Evolutionary conservation across 2,113 vertebrate species (phyloP).

Genomic region (Brevimyrus niger): DNA sequence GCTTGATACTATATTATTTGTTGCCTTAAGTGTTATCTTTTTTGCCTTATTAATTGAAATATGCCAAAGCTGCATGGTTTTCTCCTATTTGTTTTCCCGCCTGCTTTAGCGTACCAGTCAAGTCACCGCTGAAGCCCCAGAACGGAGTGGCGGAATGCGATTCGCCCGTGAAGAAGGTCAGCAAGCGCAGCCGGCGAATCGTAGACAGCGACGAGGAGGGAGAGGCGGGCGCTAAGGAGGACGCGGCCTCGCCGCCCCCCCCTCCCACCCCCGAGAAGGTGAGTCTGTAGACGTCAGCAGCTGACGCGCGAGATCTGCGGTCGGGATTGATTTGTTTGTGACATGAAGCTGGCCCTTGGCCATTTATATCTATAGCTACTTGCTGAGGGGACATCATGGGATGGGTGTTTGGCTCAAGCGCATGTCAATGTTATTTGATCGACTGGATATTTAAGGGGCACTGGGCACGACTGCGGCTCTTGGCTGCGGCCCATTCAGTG

Average conservation of each 20-base stretch:
- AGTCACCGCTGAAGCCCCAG: constrained; percentile 64
- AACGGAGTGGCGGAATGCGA: constrained; percentile 55
- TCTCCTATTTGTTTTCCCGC: background rate
- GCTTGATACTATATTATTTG: too few relatives aligned
- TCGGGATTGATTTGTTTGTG: background rate
- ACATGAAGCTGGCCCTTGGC: background rate
- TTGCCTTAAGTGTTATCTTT: background rate
- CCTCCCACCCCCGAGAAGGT: constrained; percentile 32
- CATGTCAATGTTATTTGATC: background rate
- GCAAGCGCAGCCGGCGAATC: constrained; percentile 56
- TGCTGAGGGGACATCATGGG: background rate
- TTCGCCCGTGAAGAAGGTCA: constrained; percentile 59
- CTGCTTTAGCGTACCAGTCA: constrained; percentile 34
- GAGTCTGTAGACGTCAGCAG: background rate
- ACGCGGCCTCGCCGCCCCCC: background rate
- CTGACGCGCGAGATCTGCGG: background rate
- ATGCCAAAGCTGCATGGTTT: constrained; percentile 17
- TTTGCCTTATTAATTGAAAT: background rate
- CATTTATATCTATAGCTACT: background rate
- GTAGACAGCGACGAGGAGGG: constrained; percentile 73
- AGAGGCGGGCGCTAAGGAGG: constrained; percentile 37
- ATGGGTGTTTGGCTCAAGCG: background rate
- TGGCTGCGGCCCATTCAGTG: background rate
- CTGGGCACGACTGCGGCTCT: background rate
- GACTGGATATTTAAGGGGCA: background rate